phyloP scores from a whole-genome alignment of 2,797 vertebrate genomes.

The Epinephelus coioides region DNA sequence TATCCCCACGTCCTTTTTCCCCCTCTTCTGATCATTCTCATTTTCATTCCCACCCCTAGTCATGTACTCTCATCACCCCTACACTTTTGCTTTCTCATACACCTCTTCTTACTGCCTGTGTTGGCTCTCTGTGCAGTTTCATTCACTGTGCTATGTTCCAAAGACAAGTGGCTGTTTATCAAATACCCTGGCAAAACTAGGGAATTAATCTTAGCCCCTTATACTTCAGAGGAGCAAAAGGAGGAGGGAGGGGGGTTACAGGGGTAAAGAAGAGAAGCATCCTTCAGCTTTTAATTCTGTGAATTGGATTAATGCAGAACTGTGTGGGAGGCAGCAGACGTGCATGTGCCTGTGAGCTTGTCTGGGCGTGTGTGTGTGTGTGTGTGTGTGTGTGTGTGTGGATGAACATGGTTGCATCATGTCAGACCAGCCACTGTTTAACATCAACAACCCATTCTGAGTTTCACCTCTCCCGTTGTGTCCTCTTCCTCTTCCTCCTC shows the following conservation, averaged over 20 bases:
- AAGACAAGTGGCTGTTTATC: constrained; percentile 82
- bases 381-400: not conserved
- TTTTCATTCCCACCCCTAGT: too few relatives aligned
- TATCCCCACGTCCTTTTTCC: too few relatives aligned
- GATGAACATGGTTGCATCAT: constrained; percentile 51
- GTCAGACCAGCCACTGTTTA: constrained; percentile 65
- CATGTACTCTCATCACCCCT: not conserved
- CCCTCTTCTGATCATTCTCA: too few relatives aligned
- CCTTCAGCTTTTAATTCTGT: constrained; percentile 78
- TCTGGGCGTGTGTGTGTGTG: not conserved
- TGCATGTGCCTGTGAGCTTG: constrained; percentile 15
- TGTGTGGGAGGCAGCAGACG: constrained; percentile 45
- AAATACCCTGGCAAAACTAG: constrained; percentile 74
- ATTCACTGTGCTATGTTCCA: constrained; percentile 68
- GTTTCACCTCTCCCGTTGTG: constrained; percentile 58
- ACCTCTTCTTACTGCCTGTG: constrained; percentile 15
- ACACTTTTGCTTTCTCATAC: constrained; percentile 18
- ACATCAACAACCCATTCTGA: constrained; percentile 71
- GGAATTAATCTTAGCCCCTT: constrained; percentile 78
- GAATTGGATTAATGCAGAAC: constrained; percentile 75
- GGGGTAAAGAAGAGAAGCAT: constrained; percentile 63
- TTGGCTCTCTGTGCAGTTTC: constrained; percentile 45
- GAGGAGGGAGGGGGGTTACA: not conserved
- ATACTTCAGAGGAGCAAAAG: constrained; percentile 40
- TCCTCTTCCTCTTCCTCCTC: constrained; percentile 30